These are phyloP conservation scores for Xestia ashworthii DNA, from an alignment of 2,888 invertebrate genomes.

Conservation along the genomic window DNA sequence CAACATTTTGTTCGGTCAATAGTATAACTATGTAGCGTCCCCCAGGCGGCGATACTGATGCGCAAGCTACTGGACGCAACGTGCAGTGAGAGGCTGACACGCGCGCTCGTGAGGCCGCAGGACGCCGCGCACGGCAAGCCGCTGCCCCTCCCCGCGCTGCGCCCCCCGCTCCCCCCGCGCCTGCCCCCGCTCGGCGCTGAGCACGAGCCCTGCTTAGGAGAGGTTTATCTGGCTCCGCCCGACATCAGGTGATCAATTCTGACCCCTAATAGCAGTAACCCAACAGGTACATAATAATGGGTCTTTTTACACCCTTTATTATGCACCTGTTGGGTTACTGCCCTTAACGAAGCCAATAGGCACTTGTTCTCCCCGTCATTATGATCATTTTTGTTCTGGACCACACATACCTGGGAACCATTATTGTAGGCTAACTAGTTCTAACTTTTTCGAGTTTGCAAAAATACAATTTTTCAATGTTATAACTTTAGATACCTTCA, in stretches of 20 bases:
- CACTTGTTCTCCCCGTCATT: too few species aligned
- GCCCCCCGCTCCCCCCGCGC: too few species aligned
- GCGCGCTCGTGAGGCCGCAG: conserved; percentile 74
- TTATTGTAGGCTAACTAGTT: too few species aligned
- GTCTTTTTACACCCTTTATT: too few species aligned
- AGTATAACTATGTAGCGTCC: neutral
- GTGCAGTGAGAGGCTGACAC: conserved; percentile 76
- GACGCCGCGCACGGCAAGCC: conserved; percentile 67
- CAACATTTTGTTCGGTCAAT: neutral
- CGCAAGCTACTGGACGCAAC: conserved; percentile 74
- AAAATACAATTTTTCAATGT: too few species aligned
- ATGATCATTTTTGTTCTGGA: too few species aligned
- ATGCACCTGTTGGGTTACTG: too few species aligned
- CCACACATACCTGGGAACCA: too few species aligned
- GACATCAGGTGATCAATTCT: conserved; percentile 36
- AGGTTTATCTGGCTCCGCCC: neutral
- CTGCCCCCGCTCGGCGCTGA: conserved; percentile 41
- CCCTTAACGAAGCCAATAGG: too few species aligned
- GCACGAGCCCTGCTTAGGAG: conserved; percentile 58
- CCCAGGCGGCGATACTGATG: conserved; percentile 77
- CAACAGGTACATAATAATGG: neutral
- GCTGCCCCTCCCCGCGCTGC: conserved; percentile 71
- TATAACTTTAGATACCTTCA: too few species aligned
- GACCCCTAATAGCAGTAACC: neutral
- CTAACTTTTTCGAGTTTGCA: too few species aligned